Percentiles rank a stretch among this genome's conserved stretches.
phyloP scores from a whole-genome alignment of 30 jellyfish, hydroid and myxozoan species.

The Aurelia sp. region DNA sequence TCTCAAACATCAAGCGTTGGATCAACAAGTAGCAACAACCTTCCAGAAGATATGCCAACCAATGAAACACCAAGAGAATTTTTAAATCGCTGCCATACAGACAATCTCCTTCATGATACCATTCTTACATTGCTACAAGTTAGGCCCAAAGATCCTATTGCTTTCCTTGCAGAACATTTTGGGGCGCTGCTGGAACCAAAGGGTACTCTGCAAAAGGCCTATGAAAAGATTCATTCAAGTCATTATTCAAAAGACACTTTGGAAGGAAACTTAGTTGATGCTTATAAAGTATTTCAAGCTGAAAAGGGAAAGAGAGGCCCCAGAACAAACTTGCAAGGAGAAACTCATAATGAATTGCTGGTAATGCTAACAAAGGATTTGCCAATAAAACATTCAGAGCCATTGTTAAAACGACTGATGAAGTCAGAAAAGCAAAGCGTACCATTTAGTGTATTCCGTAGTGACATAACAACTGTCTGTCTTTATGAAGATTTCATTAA shows the following conservation, averaged over 20 bases:
- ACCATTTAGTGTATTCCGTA: slow-evolving; percentile 41
- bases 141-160: slow-evolving; percentile 82
- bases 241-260: slow-evolving; percentile 40
- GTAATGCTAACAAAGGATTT: slow-evolving; percentile 24
- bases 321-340: slow-evolving; percentile 39
- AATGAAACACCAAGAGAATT: slow-evolving; percentile 78
- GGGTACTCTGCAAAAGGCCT: slow-evolving; percentile 50
- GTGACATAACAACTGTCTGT: slow-evolving; percentile 31
- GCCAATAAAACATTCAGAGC: slow-evolving; percentile 41
- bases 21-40: not conserved
- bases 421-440: slow-evolving; percentile 52
- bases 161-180: slow-evolving; percentile 69
- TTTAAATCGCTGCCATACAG: slow-evolving; percentile 45
- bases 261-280: slow-evolving; percentile 67
- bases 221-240: slow-evolving; percentile 31
- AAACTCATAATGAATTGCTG: slow-evolving; percentile 43
- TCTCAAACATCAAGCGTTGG: not conserved
- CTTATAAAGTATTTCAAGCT: slow-evolving; percentile 31
- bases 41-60: slow-evolving; percentile 11
- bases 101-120: slow-evolving; percentile 49
- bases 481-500: slow-evolving; percentile 38
- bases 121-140: slow-evolving; percentile 45
- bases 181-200: slow-evolving; percentile 59
- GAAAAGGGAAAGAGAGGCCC: not conserved
- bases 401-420: slow-evolving; percentile 33